Conservation (phyloP, 2,888 invertebrate species). For the Lasioglossum calceatum region DNA sequence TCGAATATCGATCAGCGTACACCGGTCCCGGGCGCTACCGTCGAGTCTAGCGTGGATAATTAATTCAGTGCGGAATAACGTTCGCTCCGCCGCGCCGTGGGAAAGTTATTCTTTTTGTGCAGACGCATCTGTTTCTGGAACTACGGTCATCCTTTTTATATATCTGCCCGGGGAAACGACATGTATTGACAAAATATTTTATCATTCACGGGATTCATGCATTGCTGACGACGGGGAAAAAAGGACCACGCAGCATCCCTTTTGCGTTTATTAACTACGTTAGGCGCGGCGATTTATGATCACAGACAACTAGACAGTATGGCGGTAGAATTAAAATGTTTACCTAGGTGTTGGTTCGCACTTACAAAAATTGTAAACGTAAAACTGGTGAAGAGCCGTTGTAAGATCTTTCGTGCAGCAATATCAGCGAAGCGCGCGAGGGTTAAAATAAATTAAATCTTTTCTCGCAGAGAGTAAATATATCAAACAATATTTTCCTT, state of each 20-base stretch:
- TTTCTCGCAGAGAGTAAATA: neutral
- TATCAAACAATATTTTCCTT: neutral
- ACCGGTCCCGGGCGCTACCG: constrained; percentile 29
- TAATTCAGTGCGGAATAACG: constrained; percentile 49
- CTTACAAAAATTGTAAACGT: neutral
- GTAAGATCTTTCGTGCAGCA: neutral
- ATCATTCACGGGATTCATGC: neutral
- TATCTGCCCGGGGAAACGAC: neutral
- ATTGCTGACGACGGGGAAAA: neutral
- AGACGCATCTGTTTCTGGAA: constrained; percentile 2
- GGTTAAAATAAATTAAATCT: neutral
- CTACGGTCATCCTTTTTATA: neutral
- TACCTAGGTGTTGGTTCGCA: too few relatives aligned
- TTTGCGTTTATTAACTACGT: neutral
- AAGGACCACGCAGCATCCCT: neutral
- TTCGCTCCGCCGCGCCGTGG: constrained; percentile 22
- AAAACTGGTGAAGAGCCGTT: neutral
- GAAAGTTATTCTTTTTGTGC: constrained; percentile 2
- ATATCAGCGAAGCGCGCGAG: neutral
- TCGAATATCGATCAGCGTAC: constrained; percentile 63
- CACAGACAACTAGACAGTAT: neutral
- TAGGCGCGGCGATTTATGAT: neutral
- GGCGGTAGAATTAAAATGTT: neutral
- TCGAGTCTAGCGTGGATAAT: constrained; percentile 49
- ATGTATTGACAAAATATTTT: neutral